These are phyloP conservation scores for Martes martes DNA, from an alignment of 2,113 vertebrate species.

Conservation along the genomic window DNA sequence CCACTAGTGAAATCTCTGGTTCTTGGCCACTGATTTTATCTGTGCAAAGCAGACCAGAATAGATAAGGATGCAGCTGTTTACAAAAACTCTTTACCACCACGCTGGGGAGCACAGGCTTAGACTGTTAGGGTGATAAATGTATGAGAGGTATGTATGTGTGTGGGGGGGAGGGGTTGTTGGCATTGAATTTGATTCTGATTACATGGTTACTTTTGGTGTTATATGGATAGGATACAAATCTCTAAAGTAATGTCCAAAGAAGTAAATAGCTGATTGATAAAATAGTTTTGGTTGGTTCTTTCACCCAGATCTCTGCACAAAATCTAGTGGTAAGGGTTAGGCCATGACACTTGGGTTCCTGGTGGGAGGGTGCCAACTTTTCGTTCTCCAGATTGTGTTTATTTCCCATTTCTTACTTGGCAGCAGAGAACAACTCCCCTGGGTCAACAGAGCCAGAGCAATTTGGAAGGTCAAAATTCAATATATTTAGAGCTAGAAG, in stretches of 20 bases:
- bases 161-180: neutral
- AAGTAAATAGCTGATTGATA: neutral
- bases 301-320: neutral
- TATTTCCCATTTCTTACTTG: neutral
- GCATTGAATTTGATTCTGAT: neutral
- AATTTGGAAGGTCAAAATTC: conserved; percentile 37
- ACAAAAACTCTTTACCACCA: neutral
- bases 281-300: neutral
- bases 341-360: neutral
- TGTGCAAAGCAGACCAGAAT: conserved; percentile 13
- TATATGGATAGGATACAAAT: neutral
- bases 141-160: neutral
- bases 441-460: conserved; percentile 9
- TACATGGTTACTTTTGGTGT: neutral
- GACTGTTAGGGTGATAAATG: neutral
- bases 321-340: neutral
- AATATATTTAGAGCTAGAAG: conserved; percentile 15
- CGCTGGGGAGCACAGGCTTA: neutral
- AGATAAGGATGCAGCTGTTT: neutral
- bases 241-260: neutral
- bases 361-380: neutral
- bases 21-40: conserved; percentile 51
- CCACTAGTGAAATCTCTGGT: neutral
- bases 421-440: neutral
- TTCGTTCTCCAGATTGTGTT: neutral